Percentiles rank a stretch among this genome's conserved stretches.
phyloP scores from a whole-genome alignment of 2,113 vertebrate species.

The Nipponia nippon region DNA sequence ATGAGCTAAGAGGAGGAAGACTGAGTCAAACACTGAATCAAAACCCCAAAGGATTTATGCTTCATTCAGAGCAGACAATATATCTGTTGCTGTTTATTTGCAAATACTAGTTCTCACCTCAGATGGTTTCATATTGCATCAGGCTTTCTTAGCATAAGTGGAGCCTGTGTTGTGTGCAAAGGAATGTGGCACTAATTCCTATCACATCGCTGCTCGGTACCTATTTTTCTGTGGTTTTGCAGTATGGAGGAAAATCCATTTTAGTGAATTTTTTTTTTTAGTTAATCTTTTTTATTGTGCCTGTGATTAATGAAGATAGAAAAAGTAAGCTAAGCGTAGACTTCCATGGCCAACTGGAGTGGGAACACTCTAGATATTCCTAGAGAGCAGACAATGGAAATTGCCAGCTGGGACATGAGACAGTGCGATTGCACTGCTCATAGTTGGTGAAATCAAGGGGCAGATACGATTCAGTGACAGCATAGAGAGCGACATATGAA shows the following conservation, averaged over 20 bases:
- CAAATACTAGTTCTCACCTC: neutral
- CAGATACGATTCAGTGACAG: fast-evolving
- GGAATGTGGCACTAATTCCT: neutral
- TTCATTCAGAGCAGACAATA: neutral
- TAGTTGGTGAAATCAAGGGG: neutral
- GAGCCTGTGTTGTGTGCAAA: neutral
- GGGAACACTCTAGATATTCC: neutral
- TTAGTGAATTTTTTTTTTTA: neutral
- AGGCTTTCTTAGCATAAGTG: neutral
- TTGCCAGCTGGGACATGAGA: neutral
- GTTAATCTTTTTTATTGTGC: neutral
- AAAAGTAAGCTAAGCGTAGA: neutral
- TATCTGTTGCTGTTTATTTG: neutral
- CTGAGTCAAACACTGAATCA: neutral
- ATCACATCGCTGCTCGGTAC: neutral
- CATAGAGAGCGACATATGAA: neutral
- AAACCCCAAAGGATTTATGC: neutral
- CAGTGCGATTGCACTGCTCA: neutral
- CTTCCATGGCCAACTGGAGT: neutral
- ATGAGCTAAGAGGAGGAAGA: neutral
- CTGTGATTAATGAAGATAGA: neutral
- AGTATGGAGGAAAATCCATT: neutral
- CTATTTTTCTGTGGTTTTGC: neutral
- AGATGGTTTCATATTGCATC: neutral
- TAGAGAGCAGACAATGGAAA: neutral